Percentiles rank a stretch among this genome's conserved stretches.
These are phyloP conservation scores for Latrodectus hesperus DNA, from an alignment of 2,888 invertebrate species.

Conservation along the genomic window DNA sequence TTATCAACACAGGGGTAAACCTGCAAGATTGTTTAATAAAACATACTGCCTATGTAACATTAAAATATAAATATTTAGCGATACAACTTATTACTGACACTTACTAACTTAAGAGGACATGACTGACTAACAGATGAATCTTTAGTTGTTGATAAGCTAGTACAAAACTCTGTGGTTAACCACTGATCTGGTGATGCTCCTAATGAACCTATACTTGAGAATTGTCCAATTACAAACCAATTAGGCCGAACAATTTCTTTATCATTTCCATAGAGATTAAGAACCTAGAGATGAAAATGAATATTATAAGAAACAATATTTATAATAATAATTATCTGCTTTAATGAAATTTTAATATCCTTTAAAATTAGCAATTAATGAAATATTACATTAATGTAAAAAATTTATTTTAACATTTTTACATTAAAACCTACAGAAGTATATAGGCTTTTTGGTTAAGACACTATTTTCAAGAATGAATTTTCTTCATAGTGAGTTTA, in stretches of 20 bases:
- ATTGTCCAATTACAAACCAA: constrained; percentile 88
- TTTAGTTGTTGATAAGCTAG: constrained; percentile 69
- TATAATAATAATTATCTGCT: too few relatives aligned
- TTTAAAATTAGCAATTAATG: too few relatives aligned
- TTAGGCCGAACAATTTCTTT: constrained; percentile 76
- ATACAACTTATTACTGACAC: background rate
- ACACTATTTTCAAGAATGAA: too few relatives aligned
- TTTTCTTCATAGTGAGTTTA: too few relatives aligned
- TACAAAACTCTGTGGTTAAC: constrained; percentile 71
- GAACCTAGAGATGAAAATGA: constrained; percentile 73
- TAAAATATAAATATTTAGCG: too few relatives aligned
- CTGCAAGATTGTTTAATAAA: constrained; percentile 22
- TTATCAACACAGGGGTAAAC: constrained; percentile 88
- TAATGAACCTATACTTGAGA: constrained; percentile 91
- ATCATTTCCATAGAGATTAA: constrained; percentile 81
- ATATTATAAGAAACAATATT: too few relatives aligned
- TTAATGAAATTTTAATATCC: too few relatives aligned
- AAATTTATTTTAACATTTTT: too few relatives aligned
- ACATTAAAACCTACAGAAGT: too few relatives aligned
- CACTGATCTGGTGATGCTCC: constrained; percentile 79
- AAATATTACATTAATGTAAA: too few relatives aligned
- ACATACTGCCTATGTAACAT: background rate
- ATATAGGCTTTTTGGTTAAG: too few relatives aligned
- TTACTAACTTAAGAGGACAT: constrained; percentile 58
- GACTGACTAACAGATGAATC: constrained; percentile 26